Conservation (phyloP, 2,113 vertebrate species). For the Panthera leo region DNA sequence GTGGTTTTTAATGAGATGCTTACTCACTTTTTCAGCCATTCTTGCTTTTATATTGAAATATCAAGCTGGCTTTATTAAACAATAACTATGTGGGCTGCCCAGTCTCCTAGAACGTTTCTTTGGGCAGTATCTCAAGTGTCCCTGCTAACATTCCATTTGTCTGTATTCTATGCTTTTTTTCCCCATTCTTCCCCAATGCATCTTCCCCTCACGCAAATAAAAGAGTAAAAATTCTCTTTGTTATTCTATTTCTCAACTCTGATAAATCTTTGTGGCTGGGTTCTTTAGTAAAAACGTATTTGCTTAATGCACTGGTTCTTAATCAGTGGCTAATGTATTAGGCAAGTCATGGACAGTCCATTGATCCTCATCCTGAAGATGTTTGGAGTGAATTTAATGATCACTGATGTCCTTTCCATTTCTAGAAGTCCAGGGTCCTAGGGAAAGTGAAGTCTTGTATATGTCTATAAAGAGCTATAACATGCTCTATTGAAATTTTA, state of each 20-base stretch:
- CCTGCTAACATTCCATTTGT: slow-evolving; percentile 57
- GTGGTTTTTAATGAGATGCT: slow-evolving; percentile 64
- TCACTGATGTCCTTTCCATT: not conserved
- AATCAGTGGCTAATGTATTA: not conserved
- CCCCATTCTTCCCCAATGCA: not conserved
- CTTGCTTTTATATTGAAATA: slow-evolving; percentile 67
- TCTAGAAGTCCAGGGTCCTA: not conserved
- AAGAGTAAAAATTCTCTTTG: not conserved
- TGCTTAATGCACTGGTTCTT: not conserved
- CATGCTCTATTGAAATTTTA: not conserved
- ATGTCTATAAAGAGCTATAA: not conserved
- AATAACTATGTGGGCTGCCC: slow-evolving; percentile 17
- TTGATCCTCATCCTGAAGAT: not conserved
- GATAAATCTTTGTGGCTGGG: not conserved
- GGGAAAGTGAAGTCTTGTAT: not conserved
- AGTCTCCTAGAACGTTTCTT: slow-evolving; percentile 46
- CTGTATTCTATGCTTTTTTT: not conserved
- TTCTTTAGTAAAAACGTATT: slow-evolving; percentile 33
- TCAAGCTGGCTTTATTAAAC: slow-evolving; percentile 70
- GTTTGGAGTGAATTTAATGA: slow-evolving; percentile 13
- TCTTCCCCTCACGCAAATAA: slow-evolving; percentile 3
- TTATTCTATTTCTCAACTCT: slow-evolving; percentile 18
- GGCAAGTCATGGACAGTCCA: not conserved
- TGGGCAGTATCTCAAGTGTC: slow-evolving; percentile 52
- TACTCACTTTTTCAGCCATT: slow-evolving; percentile 59